phyloP scores from a whole-genome alignment of 2,888 invertebrate species.

The Ectemnius cavifrons region DNA sequence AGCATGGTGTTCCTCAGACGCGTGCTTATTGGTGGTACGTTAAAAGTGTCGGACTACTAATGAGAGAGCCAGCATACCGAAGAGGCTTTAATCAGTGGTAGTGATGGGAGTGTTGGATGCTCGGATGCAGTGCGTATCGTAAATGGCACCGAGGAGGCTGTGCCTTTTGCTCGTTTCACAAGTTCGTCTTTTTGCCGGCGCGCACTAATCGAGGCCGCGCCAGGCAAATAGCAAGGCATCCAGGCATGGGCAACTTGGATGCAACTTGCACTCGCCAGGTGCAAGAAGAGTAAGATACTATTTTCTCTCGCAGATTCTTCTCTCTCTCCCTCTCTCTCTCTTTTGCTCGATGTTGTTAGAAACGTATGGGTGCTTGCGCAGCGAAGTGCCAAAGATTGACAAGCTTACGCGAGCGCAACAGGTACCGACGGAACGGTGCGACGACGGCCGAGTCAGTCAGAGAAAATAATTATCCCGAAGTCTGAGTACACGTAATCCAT shows the following conservation, averaged over 20 bases:
- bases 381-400: background rate
- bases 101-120: constrained; percentile 27
- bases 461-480: background rate
- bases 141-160: constrained; percentile 31
- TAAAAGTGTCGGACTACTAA: too few relatives aligned
- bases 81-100: background rate
- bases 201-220: constrained; percentile 49
- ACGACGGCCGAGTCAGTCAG: background rate
- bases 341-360: too few relatives aligned
- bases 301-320: too few relatives aligned
- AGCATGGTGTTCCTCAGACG: too few relatives aligned
- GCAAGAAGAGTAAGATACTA: background rate
- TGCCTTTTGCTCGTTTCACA: constrained; percentile 31
- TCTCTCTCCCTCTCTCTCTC: too few relatives aligned
- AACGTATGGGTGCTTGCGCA: too few relatives aligned
- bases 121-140: constrained; percentile 29
- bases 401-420: background rate
- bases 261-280: background rate
- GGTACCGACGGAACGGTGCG: too few relatives aligned
- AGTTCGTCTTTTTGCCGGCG: constrained; percentile 37
- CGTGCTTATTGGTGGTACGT: too few relatives aligned
- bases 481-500: too few relatives aligned
- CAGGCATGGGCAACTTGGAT: background rate
- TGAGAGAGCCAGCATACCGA: too few relatives aligned
- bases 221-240: constrained; percentile 33